Evolutionary conservation across 2,888 invertebrate species (phyloP), one percentile per base, ranked within the genome.

Genomic region (Patella pellucida): DNA sequence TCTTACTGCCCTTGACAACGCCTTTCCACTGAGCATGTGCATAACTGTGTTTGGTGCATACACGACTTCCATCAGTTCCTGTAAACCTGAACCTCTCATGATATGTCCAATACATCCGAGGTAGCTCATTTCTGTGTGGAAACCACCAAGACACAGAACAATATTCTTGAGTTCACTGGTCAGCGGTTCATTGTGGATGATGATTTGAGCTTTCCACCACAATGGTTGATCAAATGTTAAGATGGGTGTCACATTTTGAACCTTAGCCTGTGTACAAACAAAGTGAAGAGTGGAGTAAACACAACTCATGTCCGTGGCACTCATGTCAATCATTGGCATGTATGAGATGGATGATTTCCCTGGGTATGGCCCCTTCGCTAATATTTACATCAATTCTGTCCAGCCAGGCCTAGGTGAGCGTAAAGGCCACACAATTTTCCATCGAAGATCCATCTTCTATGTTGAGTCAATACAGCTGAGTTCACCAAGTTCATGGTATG

Each of bases 11-110:
- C 74, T 50, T 27, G 74, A 69, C 68, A 14, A 2, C 41, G 83
- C 83, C 72, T 85, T 86, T 19, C 85, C 81, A 73, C 75, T 74
- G 31, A 84, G 52, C 74, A 84, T 84, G 68, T 85, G 82, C 12
- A 68, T 41, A 2, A 86, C 82, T 15, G 80, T 78, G 68, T 83
- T 80, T 52, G 75, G 52, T n/a, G 82, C 82, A 83, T 80, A 85
- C 14, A 82, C 78, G n/a, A 72, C 68, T 62, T 79, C 79, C 9
- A 84, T 68, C 2, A 82, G 52, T 71, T 85, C 83, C 52, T 74
- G 51, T 23, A 85, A 76, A 9, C 84, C 84, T 52, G 83, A 81
- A 2, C 79, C 79, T 67, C 56, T 72, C 82, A 83, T 84, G 23
- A 78, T 15, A 69, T 76, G 76, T 4, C 85, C 84, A 73, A 85